A percentile compares a stretch with the other conserved stretches of the same genome.
phyloP scores from a whole-genome alignment of 2,888 invertebrate species.

The Diplazon laetatorius region DNA sequence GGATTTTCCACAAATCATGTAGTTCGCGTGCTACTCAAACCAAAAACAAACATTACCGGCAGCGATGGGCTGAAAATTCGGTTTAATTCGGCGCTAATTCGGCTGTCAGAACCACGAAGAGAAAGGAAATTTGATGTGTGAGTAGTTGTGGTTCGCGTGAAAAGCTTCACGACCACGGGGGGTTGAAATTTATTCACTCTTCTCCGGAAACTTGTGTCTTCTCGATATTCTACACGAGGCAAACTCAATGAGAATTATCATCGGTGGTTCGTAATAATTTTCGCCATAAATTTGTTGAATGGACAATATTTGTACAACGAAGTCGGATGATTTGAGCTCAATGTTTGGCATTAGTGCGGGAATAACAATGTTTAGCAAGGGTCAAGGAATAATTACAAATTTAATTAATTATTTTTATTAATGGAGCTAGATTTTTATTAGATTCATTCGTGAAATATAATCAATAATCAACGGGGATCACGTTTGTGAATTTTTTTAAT shows the following conservation, averaged over 20 bases:
- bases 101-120: slow-evolving; percentile 1
- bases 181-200: slow-evolving; percentile 27
- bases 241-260: neutral
- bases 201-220: neutral
- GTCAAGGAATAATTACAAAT: neutral
- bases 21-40: neutral
- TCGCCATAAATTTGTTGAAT: neutral
- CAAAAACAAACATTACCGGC: neutral
- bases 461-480: too few relatives aligned
- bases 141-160: neutral
- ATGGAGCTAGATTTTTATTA: too few relatives aligned
- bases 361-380: neutral
- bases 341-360: too few relatives aligned
- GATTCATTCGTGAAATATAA: too few relatives aligned
- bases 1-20: slow-evolving; percentile 33
- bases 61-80: slow-evolving; percentile 26
- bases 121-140: slow-evolving; percentile 14
- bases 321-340: too few relatives aligned
- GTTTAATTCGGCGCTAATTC: slow-evolving; percentile 19
- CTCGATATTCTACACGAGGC: neutral
- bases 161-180: neutral
- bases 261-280: neutral
- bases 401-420: too few relatives aligned
- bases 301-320: neutral
- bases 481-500: too few relatives aligned